phyloP scores from a whole-genome alignment of 2,113 vertebrate genomes.

The Trachemys scripta region DNA sequence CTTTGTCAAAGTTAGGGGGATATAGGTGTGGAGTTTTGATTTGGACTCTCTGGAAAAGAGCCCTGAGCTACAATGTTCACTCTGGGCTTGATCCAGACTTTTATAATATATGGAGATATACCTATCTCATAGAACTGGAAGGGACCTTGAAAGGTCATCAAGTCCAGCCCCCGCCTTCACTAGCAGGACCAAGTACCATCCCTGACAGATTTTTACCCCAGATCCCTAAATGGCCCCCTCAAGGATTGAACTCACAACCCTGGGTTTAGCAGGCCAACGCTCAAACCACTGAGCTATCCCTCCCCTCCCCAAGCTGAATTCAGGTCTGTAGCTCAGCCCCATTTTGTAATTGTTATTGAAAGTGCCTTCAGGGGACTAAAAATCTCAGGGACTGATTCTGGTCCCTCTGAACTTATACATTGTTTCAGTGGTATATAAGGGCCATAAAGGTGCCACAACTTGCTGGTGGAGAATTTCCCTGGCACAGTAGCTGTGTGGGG shows the following conservation, averaged over 20 bases:
- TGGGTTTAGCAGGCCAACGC: too few relatives aligned
- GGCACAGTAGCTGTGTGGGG: too few relatives aligned
- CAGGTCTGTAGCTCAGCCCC: too few relatives aligned
- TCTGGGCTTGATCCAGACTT: not conserved
- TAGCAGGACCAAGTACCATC: too few relatives aligned
- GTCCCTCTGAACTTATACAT: not conserved
- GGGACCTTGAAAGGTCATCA: too few relatives aligned
- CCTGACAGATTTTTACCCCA: too few relatives aligned
- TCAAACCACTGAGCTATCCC: too few relatives aligned
- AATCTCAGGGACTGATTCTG: not conserved
- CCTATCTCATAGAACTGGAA: too few relatives aligned
- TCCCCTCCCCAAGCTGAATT: not conserved
- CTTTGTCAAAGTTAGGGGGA: not conserved
- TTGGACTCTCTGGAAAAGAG: not conserved
- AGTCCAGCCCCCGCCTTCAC: too few relatives aligned
- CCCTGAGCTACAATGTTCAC: not conserved
- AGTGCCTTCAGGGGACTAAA: not conserved
- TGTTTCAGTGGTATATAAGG: not conserved
- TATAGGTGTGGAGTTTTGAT: not conserved
- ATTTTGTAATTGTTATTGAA: not conserved
- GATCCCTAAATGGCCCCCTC: too few relatives aligned
- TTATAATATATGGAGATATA: too few relatives aligned
- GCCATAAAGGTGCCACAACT: not conserved
- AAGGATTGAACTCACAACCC: too few relatives aligned
- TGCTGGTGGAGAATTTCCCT: not conserved